Base-by-base conservation (phyloP, 2,888 invertebrate genomes). In the Aromia moschata region DNA sequence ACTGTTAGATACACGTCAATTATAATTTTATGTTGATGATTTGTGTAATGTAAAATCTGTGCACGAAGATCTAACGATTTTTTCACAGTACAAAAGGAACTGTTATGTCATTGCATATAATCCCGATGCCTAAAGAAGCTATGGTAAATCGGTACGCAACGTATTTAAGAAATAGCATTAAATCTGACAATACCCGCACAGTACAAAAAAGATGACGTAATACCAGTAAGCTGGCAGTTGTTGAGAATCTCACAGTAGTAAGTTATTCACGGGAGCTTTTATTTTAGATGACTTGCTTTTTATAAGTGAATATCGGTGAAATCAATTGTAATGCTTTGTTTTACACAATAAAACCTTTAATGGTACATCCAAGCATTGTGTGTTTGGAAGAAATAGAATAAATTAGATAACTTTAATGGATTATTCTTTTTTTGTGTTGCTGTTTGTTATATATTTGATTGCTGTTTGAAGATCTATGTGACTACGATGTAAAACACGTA, bases 251-350 rank as follows among this genome's bases (percentile, higher is more conserved):
- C 65, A 64, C 55, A 49, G 49, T 49, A 49, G 49, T 49, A 38
- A 38, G 38, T 49, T 49, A 38, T 49, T 49, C 49, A 49, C 20
- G 38, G 20, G 56, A 61, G 65, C 70, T 70, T 67, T 70, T 70
- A 70, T 70, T 70, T 70, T 59, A 62, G 62, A 66, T 70, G 70
- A 70, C 70, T 70, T 70, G 70, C 70, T 67, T 62, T 67, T 68
- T 66, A 62, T 52, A 60, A 56, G 52, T 58, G 45, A 52, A 62
- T 54, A 56, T 56, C 56, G 49, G 55, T 64, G 55, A 62, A 64
- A 64, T 64, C 60, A 58, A 60, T 64, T 60, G 60, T 47, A 58
- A 60, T 52, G 64, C 56, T 60, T 55, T 58, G 49, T 58, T 63
- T 60, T 56, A 38, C 15, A 49, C 37, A 49, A 38, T 20, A 47